Evolutionary conservation across 1,140 invertebrate genomes (phyloP), one percentile per base, ranked within the genome.

Genomic region (Temnothorax longispinosus): DNA sequence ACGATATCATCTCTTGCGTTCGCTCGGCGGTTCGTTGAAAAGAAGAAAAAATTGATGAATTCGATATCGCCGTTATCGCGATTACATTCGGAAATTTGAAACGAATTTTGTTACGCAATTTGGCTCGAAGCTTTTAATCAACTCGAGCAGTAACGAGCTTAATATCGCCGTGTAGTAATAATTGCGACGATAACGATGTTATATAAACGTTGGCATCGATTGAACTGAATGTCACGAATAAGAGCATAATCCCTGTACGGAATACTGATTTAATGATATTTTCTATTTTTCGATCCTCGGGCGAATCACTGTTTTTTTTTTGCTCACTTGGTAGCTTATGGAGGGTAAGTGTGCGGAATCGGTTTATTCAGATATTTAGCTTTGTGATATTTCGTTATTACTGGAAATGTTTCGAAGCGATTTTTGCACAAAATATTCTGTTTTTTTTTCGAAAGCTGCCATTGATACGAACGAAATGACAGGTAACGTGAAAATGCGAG

Each of bases 291-390:
- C 13, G 35, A 38, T 69, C 41, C 21, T 38, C 27, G 21, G 11
- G n/a, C 58, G 13, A 27, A 38, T 67, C 27, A n/a, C 0, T n/a
- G 41, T 3, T 50, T 65, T 54, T 54, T 41, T 62, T 71, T 32
- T 13, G 35, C 8, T 56, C 35, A n/a, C 15, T 71, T 32, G 38
- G 1, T 50, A 52, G 27, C 60, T 32, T 35, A 35, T 21, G n/a
- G 13, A 41, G 13, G n/a, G 15, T 64, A 65, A 35, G 18, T n/a
- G 64, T n/a, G 58, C 54, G 50, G 27, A 41, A 38, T 60, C 52
- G 38, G 21, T 75, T 84, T 84, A 75, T 74, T 84, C 27, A 32
- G 35, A 71, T 58, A 67, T 81, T 88, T 56, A 80, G 38, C 44
- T 38, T 75, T 21, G 15, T 38, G 41, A 67, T 13, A 47, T 67